Conservation (phyloP, 1,140 invertebrate genomes). For the Whitmania pigra region DNA sequence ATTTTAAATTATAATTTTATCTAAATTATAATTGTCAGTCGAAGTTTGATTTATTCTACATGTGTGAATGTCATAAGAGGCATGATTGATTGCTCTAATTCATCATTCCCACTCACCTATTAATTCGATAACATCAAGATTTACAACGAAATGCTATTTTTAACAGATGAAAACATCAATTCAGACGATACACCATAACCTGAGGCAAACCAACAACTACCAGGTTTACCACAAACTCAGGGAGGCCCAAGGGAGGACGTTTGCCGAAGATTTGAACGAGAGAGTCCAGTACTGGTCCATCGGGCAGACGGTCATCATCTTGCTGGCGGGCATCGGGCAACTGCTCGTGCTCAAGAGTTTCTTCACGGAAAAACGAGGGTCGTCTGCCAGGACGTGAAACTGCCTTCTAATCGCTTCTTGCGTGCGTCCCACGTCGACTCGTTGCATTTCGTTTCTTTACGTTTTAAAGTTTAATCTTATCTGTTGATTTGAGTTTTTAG, state of each 20-base stretch:
- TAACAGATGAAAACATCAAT: constrained; percentile 76
- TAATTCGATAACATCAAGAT: constrained; percentile 41
- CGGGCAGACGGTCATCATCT: constrained; percentile 66
- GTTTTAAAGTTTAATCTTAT: too few species aligned
- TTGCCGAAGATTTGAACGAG: constrained; percentile 86
- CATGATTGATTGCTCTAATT: too few species aligned
- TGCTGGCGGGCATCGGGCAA: constrained; percentile 68
- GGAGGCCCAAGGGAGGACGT: constrained; percentile 75
- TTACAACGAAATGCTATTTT: constrained; percentile 43
- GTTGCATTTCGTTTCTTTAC: too few species aligned
- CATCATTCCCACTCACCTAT: neutral
- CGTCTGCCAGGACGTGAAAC: neutral
- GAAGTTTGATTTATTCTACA: too few species aligned
- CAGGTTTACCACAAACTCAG: constrained; percentile 86
- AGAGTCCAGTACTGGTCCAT: constrained; percentile 79
- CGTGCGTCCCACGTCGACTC: too few species aligned
- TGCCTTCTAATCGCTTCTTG: too few species aligned
- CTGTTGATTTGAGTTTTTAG: too few species aligned
- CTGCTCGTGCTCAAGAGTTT: constrained; percentile 82
- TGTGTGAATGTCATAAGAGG: too few species aligned
- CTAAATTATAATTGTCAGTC: too few species aligned
- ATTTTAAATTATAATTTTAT: too few species aligned
- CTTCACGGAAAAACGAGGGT: constrained; percentile 59
- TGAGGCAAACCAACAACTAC: constrained; percentile 73
- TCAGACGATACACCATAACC: constrained; percentile 68